phyloP scores from a whole-genome alignment of 2,113 vertebrate species.

The Archilochus colubris region DNA sequence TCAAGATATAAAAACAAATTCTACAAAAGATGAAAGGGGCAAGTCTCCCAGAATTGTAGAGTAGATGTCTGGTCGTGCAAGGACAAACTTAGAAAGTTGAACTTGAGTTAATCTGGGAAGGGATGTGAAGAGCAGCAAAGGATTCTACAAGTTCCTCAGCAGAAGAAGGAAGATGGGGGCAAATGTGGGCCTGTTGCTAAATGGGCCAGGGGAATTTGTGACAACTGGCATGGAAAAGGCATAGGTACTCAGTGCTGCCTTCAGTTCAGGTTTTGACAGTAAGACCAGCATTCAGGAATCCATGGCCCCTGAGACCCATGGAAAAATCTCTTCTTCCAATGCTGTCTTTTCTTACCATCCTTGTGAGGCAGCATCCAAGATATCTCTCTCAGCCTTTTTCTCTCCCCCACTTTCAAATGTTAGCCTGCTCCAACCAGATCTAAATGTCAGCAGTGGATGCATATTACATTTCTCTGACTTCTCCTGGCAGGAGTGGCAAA shows the following conservation, averaged over 20 bases:
- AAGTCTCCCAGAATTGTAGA: background rate
- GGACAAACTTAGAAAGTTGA: background rate
- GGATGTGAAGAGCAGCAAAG: background rate
- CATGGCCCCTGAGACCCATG: fast-evolving
- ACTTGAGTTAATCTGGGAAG: background rate
- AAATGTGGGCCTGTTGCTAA: background rate
- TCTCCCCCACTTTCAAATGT: background rate
- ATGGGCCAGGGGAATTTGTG: background rate
- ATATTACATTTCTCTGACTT: background rate
- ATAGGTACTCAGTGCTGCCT: background rate
- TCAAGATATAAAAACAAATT: background rate
- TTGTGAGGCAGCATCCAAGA: background rate
- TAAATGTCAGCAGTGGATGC: background rate
- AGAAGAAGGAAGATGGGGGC: background rate
- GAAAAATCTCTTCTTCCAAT: background rate
- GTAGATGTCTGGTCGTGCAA: background rate
- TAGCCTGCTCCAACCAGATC: background rate
- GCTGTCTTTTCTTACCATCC: background rate
- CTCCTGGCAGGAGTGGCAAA: background rate
- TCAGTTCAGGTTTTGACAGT: background rate
- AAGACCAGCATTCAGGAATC: background rate
- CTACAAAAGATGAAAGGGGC: background rate
- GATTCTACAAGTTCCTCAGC: background rate
- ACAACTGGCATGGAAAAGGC: background rate
- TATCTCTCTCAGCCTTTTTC: background rate